Evolutionary conservation across 2,797 vertebrate genomes (phyloP).

Genomic region (Cheirogaleus major): DNA sequence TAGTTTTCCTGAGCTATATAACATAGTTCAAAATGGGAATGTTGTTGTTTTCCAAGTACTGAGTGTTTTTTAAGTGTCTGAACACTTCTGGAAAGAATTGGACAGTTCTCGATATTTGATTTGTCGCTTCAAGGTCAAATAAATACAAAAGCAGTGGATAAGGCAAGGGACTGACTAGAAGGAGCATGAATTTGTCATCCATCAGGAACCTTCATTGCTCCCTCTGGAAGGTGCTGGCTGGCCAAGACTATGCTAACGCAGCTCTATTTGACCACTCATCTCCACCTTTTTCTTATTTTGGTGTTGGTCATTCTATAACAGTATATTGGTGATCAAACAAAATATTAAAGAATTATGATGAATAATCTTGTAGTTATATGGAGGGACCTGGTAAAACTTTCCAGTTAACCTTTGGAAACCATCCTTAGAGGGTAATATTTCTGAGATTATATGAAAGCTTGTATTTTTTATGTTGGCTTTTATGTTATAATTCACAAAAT

Average conservation of each 20-base stretch:
- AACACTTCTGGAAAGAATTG: constrained; percentile 32
- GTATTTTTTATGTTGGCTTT: constrained; percentile 51
- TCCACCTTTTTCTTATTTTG: not conserved
- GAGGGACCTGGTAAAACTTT: not conserved
- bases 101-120: not conserved
- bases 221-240: not conserved
- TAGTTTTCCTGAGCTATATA: not conserved
- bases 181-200: not conserved
- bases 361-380: not conserved
- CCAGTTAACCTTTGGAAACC: not conserved
- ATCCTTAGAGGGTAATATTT: not conserved
- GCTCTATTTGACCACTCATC: not conserved
- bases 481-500: constrained; percentile 35
- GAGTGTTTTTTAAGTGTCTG: not conserved
- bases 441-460: not conserved
- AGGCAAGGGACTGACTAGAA: not conserved
- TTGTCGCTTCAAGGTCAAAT: constrained; percentile 57
- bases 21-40: not conserved
- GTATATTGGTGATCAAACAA: not conserved
- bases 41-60: not conserved
- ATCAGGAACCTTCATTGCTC: not conserved
- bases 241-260: not conserved
- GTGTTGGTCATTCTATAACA: not conserved
- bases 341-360: not conserved
- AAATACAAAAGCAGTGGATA: not conserved